Conservation (phyloP, 2,113 vertebrate species). For the Vanacampus margaritifer region DNA sequence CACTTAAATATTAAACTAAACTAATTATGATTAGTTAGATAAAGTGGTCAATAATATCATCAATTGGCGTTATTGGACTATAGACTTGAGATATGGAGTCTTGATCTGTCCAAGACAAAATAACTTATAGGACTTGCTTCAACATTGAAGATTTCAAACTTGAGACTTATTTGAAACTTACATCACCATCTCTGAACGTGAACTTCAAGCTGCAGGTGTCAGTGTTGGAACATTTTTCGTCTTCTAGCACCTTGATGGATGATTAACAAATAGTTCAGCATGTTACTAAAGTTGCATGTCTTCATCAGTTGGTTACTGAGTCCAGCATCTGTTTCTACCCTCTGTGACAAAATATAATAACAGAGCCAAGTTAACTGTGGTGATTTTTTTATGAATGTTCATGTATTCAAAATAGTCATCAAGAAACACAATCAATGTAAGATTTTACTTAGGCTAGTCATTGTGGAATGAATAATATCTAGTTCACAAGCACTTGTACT, state of each 20-base stretch:
- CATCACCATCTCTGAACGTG: not conserved
- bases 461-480: not conserved
- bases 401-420: not conserved
- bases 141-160: not conserved
- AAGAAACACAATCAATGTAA: not conserved
- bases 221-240: slow-evolving; percentile 8
- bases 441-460: not conserved
- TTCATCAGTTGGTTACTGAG: not conserved
- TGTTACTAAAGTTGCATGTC: not conserved
- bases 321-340: not conserved
- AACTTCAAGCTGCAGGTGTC: slow-evolving; percentile 30
- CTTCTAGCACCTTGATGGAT: not conserved
- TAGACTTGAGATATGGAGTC: not conserved
- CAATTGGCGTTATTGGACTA: not conserved
- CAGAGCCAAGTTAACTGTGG: not conserved
- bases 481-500: not conserved
- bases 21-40: not conserved
- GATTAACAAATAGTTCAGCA: not conserved
- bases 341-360: not conserved
- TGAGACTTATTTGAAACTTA: not conserved
- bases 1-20: not conserved
- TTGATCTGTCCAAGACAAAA: not conserved
- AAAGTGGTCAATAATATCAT: not conserved
- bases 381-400: not conserved
- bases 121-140: not conserved